Percentiles rank a stretch among this genome's conserved stretches.
Conservation (phyloP, 1,140 invertebrate genomes). For the Hylyphantes graminicola region DNA sequence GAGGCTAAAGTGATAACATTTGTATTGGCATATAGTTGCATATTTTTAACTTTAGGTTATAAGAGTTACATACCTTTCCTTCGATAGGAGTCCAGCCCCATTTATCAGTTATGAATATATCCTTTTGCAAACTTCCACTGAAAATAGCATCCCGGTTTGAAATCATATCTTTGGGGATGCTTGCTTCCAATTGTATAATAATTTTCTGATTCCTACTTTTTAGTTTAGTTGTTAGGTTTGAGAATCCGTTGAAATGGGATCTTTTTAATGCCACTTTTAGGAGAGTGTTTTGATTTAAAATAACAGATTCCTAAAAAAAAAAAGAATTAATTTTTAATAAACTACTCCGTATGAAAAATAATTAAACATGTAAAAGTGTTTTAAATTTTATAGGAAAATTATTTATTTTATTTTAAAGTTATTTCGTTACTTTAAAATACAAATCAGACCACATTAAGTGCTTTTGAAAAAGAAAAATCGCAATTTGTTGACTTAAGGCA, state of each 20-base stretch:
- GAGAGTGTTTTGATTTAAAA: conserved; percentile 23
- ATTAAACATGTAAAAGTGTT: background rate
- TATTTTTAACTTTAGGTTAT: no score
- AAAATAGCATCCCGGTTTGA: conserved; percentile 13
- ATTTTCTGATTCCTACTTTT: conserved; percentile 35
- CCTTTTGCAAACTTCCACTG: conserved; percentile 1
- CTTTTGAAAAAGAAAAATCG: no score
- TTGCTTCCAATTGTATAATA: conserved; percentile 10
- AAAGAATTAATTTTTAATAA: background rate
- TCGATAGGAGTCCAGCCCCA: conserved; percentile 48
- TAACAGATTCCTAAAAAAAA: conserved; percentile 36
- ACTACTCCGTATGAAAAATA: background rate
- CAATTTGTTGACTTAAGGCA: no score
- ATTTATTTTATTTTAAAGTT: no score
- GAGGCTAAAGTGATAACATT: no score
- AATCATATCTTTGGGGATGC: conserved; percentile 24
- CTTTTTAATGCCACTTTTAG: background rate
- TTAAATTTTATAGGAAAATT: background rate
- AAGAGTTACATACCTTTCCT: conserved; percentile 16
- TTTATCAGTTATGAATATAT: conserved; percentile 48
- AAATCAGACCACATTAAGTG: no score
- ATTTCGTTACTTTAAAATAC: background rate
- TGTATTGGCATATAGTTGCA: no score
- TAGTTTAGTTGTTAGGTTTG: conserved; percentile 9
- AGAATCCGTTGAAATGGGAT: conserved; percentile 2